phyloP scores from a whole-genome alignment of 2,888 invertebrate genomes.

The Folsomia candida region DNA sequence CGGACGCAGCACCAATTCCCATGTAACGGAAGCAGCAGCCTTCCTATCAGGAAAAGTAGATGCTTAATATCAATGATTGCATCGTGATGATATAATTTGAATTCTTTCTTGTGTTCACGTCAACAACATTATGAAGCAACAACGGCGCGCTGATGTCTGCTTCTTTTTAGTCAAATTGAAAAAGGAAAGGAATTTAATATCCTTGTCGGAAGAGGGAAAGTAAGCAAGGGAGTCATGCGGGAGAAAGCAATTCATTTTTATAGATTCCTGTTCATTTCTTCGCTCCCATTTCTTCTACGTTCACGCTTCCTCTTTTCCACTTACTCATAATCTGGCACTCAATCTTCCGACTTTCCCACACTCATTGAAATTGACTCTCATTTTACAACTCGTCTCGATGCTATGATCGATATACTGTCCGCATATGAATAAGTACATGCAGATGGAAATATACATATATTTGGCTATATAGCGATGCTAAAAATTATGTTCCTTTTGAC shows the following conservation, averaged over 20 bases:
- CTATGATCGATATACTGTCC: too few species aligned
- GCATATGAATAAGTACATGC: too few species aligned
- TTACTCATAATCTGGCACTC: too few species aligned
- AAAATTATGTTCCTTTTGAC: too few species aligned
- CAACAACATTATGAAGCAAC: too few species aligned
- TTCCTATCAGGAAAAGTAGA: constrained; percentile 50
- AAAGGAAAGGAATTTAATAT: constrained; percentile 18
- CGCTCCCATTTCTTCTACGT: background rate
- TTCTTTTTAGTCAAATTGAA: constrained; percentile 17
- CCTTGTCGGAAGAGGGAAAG: constrained; percentile 11
- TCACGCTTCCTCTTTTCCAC: too few species aligned
- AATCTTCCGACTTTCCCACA: too few species aligned
- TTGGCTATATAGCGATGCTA: too few species aligned
- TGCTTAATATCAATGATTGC: constrained; percentile 51
- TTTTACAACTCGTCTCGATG: too few species aligned
- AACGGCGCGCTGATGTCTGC: too few species aligned
- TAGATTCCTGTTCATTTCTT: background rate
- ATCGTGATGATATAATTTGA: constrained; percentile 51
- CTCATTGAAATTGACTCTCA: too few species aligned
- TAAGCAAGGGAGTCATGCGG: background rate
- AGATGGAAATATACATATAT: too few species aligned
- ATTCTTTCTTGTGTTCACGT: constrained; percentile 22
- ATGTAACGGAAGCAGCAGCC: constrained; percentile 49
- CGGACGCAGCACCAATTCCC: constrained; percentile 49
- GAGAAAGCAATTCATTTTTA: constrained; percentile 10